Evolutionary conservation across 1,140 invertebrate genomes (phyloP), one percentile per base, ranked within the genome.

Genomic region (Aphaenogaster floridana): DNA sequence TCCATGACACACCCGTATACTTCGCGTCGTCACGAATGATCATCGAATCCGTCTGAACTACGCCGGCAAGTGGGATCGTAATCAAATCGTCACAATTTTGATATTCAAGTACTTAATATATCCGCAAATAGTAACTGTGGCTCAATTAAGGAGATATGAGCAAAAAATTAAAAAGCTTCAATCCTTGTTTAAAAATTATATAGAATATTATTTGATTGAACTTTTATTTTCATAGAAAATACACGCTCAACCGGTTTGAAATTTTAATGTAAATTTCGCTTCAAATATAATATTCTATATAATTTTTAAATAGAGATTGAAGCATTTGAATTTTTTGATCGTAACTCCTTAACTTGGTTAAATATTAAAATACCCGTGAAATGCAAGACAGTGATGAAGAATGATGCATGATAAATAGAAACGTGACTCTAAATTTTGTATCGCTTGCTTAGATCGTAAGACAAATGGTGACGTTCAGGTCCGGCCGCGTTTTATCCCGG

Each of bases 1-100:
- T 90, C 85, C 68, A 90, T 11, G 57, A 54, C n/a, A 42, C 72
- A 48, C 21, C 36, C 80, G 59, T 50, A 66, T n/a, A 61, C 76
- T 68, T 77, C 66, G 50, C 63, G 54, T 57, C 63, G 66, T 54
- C 28, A 36, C 48, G 72, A 57, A 63, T 54, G 45, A 89, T 89
- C 64, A 63, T 89, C 69, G 66, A 69, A 59, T 61, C 8, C 28
- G 28, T 61, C 13, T 57, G 8, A 61, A 63, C 45, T 48, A 9
- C 21, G 42, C 39, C 17, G 15, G 17, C 54, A 21, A 63, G 57
- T 61, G n/a, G 1, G 8, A 61, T 59, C 21, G 17, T 83, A 61
- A 74, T 74, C 15, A 54, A 48, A 83, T 72, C 28, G 48, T 36
- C 59, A 21, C 39, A 50, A 59, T 59, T 21, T 4, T 17, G 13